Conservation (phyloP, 2,797 vertebrate genomes). For the Chloroceryle amazona region DNA sequence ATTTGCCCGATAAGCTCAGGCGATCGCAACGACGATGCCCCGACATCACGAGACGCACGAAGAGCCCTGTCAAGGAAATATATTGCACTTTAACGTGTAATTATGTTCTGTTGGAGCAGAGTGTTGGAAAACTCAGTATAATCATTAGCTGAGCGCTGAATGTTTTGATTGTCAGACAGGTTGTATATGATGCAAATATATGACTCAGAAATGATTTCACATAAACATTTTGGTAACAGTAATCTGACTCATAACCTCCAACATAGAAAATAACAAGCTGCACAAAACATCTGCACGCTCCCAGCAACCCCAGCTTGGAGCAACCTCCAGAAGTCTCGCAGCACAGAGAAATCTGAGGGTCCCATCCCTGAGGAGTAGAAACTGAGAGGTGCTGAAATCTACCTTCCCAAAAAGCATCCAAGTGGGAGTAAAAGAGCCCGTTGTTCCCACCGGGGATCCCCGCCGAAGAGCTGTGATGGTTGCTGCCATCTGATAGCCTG, state of each 20-base stretch:
- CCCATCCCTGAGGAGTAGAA: not conserved
- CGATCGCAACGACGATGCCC: slow-evolving; percentile 13
- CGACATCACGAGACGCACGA: slow-evolving; percentile 51
- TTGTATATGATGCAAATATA: slow-evolving; percentile 85
- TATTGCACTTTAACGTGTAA: slow-evolving; percentile 62
- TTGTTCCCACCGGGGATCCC: not conserved
- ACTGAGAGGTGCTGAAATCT: not conserved
- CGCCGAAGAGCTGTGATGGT: not conserved
- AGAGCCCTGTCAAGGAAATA: slow-evolving; percentile 75
- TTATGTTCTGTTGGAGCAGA: slow-evolving; percentile 79
- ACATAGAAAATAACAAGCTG: slow-evolving; percentile 81
- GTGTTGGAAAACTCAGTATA: slow-evolving; percentile 83
- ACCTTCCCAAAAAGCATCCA: not conserved
- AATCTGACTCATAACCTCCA: slow-evolving; percentile 89
- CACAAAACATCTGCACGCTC: slow-evolving; percentile 82
- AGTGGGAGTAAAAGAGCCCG: not conserved
- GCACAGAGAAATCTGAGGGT: not conserved
- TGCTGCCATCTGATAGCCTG: not conserved
- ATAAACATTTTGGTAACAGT: slow-evolving; percentile 85
- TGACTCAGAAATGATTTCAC: slow-evolving; percentile 89
- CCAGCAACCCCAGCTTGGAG: slow-evolving; percentile 61
- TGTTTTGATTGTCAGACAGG: slow-evolving; percentile 88
- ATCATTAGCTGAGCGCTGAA: slow-evolving; percentile 82
- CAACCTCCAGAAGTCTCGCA: slow-evolving; percentile 38
- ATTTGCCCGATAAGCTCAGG: slow-evolving; percentile 13